Base-by-base conservation (phyloP, 2,113 vertebrate genomes). In the Sarotherodon lohbergeri region DNA sequence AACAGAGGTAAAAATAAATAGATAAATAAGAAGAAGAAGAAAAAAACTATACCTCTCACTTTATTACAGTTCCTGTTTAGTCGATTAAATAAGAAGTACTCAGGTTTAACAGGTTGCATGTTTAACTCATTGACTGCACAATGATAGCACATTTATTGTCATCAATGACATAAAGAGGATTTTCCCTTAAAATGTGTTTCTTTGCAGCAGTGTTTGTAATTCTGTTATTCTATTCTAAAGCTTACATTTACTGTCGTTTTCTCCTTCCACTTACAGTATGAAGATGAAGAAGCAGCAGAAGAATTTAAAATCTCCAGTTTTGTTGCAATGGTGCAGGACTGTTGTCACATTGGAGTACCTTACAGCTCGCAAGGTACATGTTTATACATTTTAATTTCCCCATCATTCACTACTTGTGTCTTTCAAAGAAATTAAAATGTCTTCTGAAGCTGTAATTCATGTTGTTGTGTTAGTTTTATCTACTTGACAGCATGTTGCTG, bases 241-340 rank as follows among this genome's bases (percentile, higher is more conserved):
- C 43, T 9, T 61, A 59, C 24, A 29, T 81, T 29, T 84, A 36
- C 16, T 83, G 16, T 71, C 1, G 1, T 80, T 80, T 29, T 27
- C 11, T 9, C 6, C 27, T 39, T 68, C 66, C 29, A 56, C 8
- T 29, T 61, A 34, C 93, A 99, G 98, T 99, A 99, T 90, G 97
- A 99, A 96, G 98, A 99, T 82, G 98, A 99, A 83, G 99, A 99
- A 94, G 97, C 97, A 34, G 98, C 98, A 19, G 99, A 99, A 91
- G 98, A 99, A 90, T 99, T 98, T 90, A 99, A 99, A 91, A 99
- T 99, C 91, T 97, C 98, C 91, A 99, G 99, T 94, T 99, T 99
- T 83, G 98, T 99, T 66, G 96, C 97, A 80, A 99, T 99, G 99
- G 98, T 99, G 86, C 96, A 97, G 93, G 98, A 98, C 50, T 99